Base-by-base conservation (phyloP, 2,797 vertebrate genomes). In the Anableps anableps region DNA sequence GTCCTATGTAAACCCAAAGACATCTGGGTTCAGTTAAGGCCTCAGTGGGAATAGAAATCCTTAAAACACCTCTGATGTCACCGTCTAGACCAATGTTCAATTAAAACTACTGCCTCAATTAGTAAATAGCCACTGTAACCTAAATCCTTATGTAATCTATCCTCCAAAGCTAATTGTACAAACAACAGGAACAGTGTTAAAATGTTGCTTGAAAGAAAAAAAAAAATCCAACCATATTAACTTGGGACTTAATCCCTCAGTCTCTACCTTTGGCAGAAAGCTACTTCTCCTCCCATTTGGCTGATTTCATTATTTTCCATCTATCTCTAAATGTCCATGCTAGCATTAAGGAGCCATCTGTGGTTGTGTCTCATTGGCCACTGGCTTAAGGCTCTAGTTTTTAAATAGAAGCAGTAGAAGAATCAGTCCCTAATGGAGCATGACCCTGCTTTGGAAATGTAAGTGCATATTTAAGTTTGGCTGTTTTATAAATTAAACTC, bases 291-390 rank as follows among this genome's bases (percentile, higher is more conserved):
- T 85, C 83, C 83, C 85, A 86, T 89, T 90, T 90, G 89, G 86
- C 86, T 89, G 83, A 92, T 89, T 89, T 89, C 62, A 84, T 64
- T 83, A 68, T 64, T 77, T 50, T n/a, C 17, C 80, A 64, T 55
- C 60, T 77, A 85, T 85, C 86, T 90, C 83, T 90, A 87, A 90
- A 92, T 92, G 89, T 80, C 89, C 86, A 92, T 71, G 83, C 79
- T 88, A 85, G 91, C 92, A 91, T 93, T 90, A 90, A 94, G 90
- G 83, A 93, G 84, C 91, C 91, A 94, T 94, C 92, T 94, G 94
- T 91, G 90, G 91, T 85, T 85, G 83, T 78, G 85, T 92, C 90
- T 89, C 80, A 84, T 58, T 76, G 80, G 89, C 82, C 72, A 77
- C 76, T 84, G 83, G 88, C 90, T 92, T 75, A 89, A 84, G 86